Base-by-base conservation (phyloP, 2,113 vertebrate species). In the Platycercus adscitus region DNA sequence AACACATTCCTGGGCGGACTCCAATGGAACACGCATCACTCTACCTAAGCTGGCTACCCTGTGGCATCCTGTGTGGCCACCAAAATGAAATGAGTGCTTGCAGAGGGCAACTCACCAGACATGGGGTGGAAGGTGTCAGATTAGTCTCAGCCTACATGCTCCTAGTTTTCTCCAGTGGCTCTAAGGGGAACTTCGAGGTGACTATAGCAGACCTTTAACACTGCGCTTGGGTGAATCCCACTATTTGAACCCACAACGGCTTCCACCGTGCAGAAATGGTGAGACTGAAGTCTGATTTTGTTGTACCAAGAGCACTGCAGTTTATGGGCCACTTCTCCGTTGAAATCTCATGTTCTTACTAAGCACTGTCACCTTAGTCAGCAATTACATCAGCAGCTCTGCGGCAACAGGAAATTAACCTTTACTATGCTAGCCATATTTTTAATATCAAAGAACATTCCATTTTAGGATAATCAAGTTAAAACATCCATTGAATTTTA, bases 191-290 rank as follows among this genome's bases (percentile, higher is more conserved):
- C 39, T 46, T 60, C 3, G 2, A 8, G 37, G 31, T 37, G 31
- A 79, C 46, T 9, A 43, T 8, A 49, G 46, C 46, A 61, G 21
- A 5, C 5, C n/a, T 35, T 14, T 7, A 28, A 33, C 17, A 20
- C 11, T 16, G 65, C 28, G 0, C 24, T 2, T 28, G 29, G 46
- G 11, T 37, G 23, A 66, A 71, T 20, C 31, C 44, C 43, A 13
- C 25, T 64, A 68, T 50, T 39, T 1, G 0, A 53, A 39, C 10
- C 44, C 0, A 0, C 21, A 70, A 20, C 20, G 28, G 26, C 43
- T 33, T 23, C 47, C 47, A 41, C 8, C 24, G 26, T 31, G n/a
- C 55, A 68, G 61, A 69, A 63, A 33, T 1, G 29, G 17, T 35
- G 78, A 39, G 17, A 25, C 35, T 49, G 64, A 58, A 64, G 31